Evolutionary conservation across 2,797 vertebrate species (phyloP).

Genomic region (Acrossocheilus fasciatus): DNA sequence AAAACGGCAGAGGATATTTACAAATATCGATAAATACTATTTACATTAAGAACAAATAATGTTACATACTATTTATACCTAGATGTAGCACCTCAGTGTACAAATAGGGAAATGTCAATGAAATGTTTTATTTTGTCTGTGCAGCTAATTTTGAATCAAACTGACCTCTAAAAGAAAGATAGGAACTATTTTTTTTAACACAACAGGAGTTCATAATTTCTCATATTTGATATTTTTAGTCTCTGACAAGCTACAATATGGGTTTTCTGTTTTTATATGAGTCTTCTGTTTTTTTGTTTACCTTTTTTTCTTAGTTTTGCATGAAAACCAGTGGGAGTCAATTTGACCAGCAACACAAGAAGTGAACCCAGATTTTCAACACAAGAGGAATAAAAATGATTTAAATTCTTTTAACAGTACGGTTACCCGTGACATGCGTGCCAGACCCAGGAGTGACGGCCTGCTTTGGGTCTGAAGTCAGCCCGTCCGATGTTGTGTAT

Average conservation of each 20-base stretch:
- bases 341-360: not conserved
- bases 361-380: not conserved
- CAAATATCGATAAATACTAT: not conserved
- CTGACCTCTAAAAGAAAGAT: not conserved
- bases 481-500: conserved; percentile 96
- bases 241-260: not conserved
- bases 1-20: not conserved
- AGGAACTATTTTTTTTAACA: not conserved
- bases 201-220: not conserved
- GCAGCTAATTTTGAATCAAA: not conserved
- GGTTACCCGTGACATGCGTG: conserved; percentile 95
- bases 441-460: conserved; percentile 98
- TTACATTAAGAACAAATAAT: not conserved
- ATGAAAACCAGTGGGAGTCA: not conserved
- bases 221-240: not conserved
- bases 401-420: not conserved
- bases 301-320: not conserved
- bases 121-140: not conserved
- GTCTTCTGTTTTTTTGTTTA: not conserved
- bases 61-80: not conserved
- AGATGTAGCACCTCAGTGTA: not conserved
- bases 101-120: not conserved
- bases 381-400: not conserved
- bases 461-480: conserved; percentile 95
- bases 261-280: not conserved